Percentiles rank a stretch among this genome's conserved stretches.
These are phyloP conservation scores for Lacanobia oleracea DNA, from an alignment of 2,888 invertebrate genomes.

Conservation along the genomic window DNA sequence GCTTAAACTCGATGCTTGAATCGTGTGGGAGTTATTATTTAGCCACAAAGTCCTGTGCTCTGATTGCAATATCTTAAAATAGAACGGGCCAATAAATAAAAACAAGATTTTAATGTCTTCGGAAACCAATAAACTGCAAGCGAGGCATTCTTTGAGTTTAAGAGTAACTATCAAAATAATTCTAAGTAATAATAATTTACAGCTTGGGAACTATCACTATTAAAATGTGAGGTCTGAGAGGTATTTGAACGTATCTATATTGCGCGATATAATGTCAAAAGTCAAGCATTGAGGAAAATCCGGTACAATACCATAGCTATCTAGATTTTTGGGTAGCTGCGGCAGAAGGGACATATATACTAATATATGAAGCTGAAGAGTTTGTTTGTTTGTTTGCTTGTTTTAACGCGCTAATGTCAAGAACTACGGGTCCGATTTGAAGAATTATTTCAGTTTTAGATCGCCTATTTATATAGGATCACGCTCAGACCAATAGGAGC, in stretches of 20 bases:
- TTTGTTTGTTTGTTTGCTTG: no score
- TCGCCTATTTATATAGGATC: no score
- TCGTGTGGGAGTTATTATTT: no score
- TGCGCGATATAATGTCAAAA: slow-evolving; percentile 51
- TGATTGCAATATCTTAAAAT: not conserved
- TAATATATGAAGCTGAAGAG: no score
- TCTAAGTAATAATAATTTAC: slow-evolving; percentile 7
- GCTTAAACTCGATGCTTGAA: no score
- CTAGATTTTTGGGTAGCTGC: slow-evolving; percentile 18
- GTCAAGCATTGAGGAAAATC: slow-evolving; percentile 62
- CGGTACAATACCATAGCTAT: slow-evolving; percentile 37
- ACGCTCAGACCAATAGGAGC: no score
- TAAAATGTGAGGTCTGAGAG: slow-evolving; percentile 5
- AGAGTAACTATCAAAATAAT: slow-evolving; percentile 4
- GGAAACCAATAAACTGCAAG: slow-evolving; percentile 1
- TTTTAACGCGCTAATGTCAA: no score
- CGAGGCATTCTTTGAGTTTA: not conserved
- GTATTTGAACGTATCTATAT: slow-evolving; percentile 9
- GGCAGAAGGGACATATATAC: not conserved
- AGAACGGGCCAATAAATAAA: not conserved
- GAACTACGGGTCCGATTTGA: no score
- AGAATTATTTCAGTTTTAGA: no score
- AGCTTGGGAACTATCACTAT: not conserved
- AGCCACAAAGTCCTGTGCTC: not conserved
- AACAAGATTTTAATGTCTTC: not conserved